phyloP scores from a whole-genome alignment of 2,888 invertebrate genomes.

The Eristalinus aeneus region DNA sequence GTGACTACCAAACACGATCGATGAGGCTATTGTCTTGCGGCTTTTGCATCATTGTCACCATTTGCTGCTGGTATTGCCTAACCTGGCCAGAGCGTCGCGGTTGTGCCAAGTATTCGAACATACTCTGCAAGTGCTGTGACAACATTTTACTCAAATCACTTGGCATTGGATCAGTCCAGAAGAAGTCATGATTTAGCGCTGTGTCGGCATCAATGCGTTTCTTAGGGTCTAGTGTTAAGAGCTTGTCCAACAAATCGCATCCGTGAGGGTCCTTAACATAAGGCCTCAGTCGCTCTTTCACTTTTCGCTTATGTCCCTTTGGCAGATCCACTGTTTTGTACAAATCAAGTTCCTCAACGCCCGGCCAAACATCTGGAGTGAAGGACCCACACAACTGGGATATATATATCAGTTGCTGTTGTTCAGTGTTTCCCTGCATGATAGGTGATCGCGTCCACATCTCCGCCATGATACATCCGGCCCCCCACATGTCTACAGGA shows the following conservation, averaged over 20 bases:
- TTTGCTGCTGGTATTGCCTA: conserved; percentile 86
- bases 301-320: conserved; percentile 92
- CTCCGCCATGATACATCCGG: conserved; percentile 99
- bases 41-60: conserved; percentile 81
- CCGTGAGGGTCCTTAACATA: conserved; percentile 96
- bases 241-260: conserved; percentile 94
- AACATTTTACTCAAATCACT: conserved; percentile 95
- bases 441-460: conserved; percentile 99
- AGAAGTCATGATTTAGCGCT: conserved; percentile 98
- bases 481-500: conserved; percentile 98
- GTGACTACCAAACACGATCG: conserved; percentile 88
- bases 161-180: conserved; percentile 99
- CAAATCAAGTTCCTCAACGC: conserved; percentile 93
- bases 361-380: conserved; percentile 95
- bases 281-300: conserved; percentile 91
- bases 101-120: conserved; percentile 96
- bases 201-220: conserved; percentile 94
- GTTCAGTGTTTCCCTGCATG: conserved; percentile 98
- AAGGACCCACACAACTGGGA: conserved; percentile 98
- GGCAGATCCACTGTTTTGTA: conserved; percentile 94
- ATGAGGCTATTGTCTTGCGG: conserved; percentile 92
- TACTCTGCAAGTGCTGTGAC: conserved; percentile 93
- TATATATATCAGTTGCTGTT: conserved; percentile 96
- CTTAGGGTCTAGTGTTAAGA: conserved; percentile 94
- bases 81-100: conserved; percentile 87